Conservation (phyloP, 1,140 invertebrate genomes). For the Acromyrmex heyeri region DNA sequence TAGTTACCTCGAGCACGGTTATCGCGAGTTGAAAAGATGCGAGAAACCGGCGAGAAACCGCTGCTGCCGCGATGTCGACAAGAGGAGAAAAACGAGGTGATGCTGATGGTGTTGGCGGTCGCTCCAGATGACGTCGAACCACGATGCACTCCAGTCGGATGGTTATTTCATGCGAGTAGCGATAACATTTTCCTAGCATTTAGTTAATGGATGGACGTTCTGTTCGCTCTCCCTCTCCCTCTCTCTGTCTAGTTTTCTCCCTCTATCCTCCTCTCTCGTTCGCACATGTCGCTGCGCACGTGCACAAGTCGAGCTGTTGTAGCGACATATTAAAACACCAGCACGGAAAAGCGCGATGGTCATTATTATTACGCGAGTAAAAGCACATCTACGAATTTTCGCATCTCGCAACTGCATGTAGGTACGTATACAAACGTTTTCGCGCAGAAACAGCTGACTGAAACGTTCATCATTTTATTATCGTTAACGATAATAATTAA, state of each 20-base stretch:
- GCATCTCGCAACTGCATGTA: neutral
- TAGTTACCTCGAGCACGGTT: constrained; percentile 39
- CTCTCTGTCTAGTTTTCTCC: neutral
- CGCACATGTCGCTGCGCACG: neutral
- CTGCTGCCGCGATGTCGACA: neutral
- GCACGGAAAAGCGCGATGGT: constrained; percentile 47
- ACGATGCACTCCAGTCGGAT: constrained; percentile 60
- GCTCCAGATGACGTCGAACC: constrained; percentile 58
- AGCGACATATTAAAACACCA: constrained; percentile 42
- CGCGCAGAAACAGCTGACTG: neutral
- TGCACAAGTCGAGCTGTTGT: neutral
- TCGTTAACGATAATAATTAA: neutral
- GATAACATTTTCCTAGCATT: constrained; percentile 78
- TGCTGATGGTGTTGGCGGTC: neutral
- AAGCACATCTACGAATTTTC: constrained; percentile 43
- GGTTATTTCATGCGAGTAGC: constrained; percentile 74
- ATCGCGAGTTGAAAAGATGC: constrained; percentile 52
- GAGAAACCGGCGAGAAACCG: constrained; percentile 33
- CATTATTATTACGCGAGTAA: constrained; percentile 39
- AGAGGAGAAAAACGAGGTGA: constrained; percentile 10
- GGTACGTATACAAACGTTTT: neutral
- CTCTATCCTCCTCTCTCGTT: constrained; percentile 13
- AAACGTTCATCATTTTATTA: constrained; percentile 13
- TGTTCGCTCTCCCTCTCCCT: neutral
- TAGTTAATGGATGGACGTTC: constrained; percentile 68